Evolutionary conservation across 1,140 invertebrate species (phyloP).

Genomic region (Sesamia nonagrioides): DNA sequence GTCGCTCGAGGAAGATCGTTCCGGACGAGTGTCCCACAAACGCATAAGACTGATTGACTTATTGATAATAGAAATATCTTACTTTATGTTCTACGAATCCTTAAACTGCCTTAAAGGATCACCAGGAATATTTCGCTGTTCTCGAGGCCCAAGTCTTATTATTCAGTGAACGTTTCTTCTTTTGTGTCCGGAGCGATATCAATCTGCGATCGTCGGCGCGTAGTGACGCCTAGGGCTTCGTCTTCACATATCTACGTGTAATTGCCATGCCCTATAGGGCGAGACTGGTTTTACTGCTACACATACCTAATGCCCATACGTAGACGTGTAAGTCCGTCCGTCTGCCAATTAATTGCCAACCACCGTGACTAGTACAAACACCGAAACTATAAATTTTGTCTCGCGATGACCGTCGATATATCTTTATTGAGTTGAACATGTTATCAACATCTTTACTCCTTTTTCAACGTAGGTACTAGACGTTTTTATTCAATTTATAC

Average conservation of each 20-base stretch:
- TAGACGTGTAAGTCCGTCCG: constrained; percentile 62
- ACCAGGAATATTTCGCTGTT: background rate
- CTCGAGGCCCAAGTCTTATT: constrained; percentile 57
- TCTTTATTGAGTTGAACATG: constrained; percentile 51
- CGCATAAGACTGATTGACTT: too few species aligned
- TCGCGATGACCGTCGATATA: constrained; percentile 55
- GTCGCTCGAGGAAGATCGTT: too few species aligned
- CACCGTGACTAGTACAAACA: constrained; percentile 56
- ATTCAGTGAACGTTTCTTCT: constrained; percentile 65
- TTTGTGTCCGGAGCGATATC: constrained; percentile 66
- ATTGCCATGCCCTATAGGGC: constrained; percentile 70
- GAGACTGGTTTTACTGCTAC: constrained; percentile 64
- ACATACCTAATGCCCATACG: constrained; percentile 69
- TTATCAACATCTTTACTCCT: constrained; percentile 48
- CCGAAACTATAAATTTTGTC: constrained; percentile 66
- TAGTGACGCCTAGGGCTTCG: constrained; percentile 64
- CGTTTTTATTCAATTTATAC: constrained; percentile 38
- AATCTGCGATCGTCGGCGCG: constrained; percentile 63
- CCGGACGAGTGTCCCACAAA: too few species aligned
- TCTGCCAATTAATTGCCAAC: constrained; percentile 73
- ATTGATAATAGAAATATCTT: too few species aligned
- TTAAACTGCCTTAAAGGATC: background rate
- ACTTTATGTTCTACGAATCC: background rate
- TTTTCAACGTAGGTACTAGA: constrained; percentile 33
- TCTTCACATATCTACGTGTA: constrained; percentile 66